Evolutionary conservation across 2,888 invertebrate genomes (phyloP).

Genomic region (Mesoligia furuncula): DNA sequence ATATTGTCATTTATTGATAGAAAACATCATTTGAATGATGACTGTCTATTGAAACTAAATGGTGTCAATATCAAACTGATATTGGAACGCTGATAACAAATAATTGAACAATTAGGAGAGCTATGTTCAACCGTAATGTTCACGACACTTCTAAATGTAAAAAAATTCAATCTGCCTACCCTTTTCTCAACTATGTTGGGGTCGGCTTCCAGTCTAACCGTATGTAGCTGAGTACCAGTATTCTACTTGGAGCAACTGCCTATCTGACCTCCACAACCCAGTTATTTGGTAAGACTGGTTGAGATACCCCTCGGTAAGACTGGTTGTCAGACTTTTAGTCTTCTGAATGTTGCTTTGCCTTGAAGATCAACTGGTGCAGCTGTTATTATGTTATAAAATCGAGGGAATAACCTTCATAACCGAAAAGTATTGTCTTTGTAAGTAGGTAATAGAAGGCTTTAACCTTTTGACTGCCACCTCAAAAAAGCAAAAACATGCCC

Average conservation of each 20-base stretch:
- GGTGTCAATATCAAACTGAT: constrained; percentile 32
- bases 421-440: too few species aligned
- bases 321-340: too few species aligned
- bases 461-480: too few species aligned
- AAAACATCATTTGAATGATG: constrained; percentile 4
- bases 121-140: background rate
- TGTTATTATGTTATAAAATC: too few species aligned
- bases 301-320: background rate
- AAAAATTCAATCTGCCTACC: background rate
- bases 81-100: constrained; percentile 14
- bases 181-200: background rate
- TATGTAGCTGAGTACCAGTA: background rate
- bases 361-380: too few species aligned
- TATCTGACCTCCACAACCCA: background rate
- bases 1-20: background rate
- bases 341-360: background rate
- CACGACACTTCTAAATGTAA: background rate
- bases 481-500: too few species aligned
- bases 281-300: background rate
- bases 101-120: constrained; percentile 26
- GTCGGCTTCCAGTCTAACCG: background rate
- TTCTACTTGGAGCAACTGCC: background rate
- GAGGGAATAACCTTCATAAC: too few species aligned
- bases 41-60: constrained; percentile 34
- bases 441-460: too few species aligned